Evolutionary conservation across 92 coral and sea anemone genomes (phyloP).

Genomic region (Epizoanthus scotinus): DNA sequence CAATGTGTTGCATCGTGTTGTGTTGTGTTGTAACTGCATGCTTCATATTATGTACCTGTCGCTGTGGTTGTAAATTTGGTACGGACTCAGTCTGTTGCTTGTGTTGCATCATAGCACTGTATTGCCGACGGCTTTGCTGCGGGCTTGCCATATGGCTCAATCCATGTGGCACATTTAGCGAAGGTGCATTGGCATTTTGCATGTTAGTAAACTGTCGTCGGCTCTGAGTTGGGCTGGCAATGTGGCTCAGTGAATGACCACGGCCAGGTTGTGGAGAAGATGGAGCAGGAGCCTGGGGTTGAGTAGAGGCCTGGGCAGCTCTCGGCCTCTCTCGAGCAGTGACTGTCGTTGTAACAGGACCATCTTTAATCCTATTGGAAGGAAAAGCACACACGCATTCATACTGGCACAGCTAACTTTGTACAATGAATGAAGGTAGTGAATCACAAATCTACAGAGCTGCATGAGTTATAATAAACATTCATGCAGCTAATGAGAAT

Average conservation of each 20-base stretch:
- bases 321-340: conserved; percentile 93
- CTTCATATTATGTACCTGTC: not conserved
- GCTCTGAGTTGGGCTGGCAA: conserved; percentile 86
- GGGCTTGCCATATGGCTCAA: conserved; percentile 82
- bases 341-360: conserved; percentile 89
- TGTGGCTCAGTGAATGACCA: conserved; percentile 60
- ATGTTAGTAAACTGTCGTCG: conserved; percentile 69
- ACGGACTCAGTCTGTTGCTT: not conserved
- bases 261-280: conserved; percentile 30
- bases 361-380: conserved; percentile 72
- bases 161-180: conserved; percentile 50
- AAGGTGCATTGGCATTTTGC: conserved; percentile 53
- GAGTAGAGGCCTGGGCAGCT: conserved; percentile 68
- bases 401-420: no score
- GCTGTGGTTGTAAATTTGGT: not conserved
- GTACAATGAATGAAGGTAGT: no score
- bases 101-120: conserved; percentile 45
- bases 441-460: no score
- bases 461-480: no score
- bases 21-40: no score
- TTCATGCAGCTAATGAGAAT: no score
- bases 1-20: no score
- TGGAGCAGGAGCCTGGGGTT: conserved; percentile 40
- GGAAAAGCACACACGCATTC: no score
- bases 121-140: conserved; percentile 66